phyloP scores from a whole-genome alignment of 2,797 vertebrate genomes.

The Trematocara caparti region DNA sequence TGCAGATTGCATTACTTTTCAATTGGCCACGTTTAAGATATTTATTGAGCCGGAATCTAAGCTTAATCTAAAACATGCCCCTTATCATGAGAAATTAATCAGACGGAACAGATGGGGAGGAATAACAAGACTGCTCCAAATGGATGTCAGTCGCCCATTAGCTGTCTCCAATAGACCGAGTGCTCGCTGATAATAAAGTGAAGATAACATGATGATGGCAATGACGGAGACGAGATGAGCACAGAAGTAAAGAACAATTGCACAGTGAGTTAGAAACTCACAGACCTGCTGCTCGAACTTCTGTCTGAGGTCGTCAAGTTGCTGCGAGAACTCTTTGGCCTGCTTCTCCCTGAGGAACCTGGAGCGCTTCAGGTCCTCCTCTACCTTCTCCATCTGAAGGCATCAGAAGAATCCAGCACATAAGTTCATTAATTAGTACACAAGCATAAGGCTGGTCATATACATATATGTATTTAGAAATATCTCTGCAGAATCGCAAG shows the following conservation, averaged over 20 bases:
- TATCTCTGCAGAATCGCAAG: neutral
- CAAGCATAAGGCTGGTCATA: neutral
- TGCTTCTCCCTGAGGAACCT: conserved; percentile 90
- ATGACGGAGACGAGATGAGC: neutral
- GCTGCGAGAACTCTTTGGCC: conserved; percentile 84
- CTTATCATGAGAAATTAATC: conserved; percentile 50
- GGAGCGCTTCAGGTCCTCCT: conserved; percentile 86
- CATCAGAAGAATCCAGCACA: neutral
- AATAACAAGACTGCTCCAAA: conserved; percentile 38
- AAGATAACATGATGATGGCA: conserved; percentile 5
- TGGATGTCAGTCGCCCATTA: conserved; percentile 2
- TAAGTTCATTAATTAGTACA: neutral
- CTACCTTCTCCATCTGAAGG: conserved; percentile 89
- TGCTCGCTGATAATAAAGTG: conserved; percentile 6
- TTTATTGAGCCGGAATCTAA: conserved; percentile 38
- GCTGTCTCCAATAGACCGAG: conserved; percentile 4
- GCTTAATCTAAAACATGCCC: conserved; percentile 47
- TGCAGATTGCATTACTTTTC: conserved; percentile 43
- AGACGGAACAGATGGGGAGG: conserved; percentile 48
- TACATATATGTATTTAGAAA: neutral
- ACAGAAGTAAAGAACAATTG: neutral
- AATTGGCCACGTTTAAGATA: conserved; percentile 42
- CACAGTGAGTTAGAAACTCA: conserved; percentile 7
- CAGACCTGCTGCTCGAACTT: conserved; percentile 88
- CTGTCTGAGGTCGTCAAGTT: conserved; percentile 82